phyloP scores from a whole-genome alignment of 1,140 invertebrate genomes.

The Caenorhabditis brenneri region DNA sequence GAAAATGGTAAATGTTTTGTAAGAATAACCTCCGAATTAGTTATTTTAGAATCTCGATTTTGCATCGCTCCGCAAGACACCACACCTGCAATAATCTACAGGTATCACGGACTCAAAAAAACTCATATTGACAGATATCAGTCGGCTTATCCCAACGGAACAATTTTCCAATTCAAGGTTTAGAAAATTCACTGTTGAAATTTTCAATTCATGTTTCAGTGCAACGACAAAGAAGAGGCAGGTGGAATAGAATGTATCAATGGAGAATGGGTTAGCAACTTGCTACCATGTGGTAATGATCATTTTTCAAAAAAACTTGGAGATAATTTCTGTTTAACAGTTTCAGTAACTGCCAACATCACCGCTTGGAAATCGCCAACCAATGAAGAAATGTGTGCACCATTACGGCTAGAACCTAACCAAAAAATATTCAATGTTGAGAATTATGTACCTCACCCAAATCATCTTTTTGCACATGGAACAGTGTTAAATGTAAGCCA shows the following conservation, averaged over 20 bases:
- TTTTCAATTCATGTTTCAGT: not conserved
- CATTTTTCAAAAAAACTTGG: not conserved
- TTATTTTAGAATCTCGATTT: constrained; percentile 26
- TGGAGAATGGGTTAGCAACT: constrained; percentile 44
- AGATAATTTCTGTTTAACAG: no score
- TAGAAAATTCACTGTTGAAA: not conserved
- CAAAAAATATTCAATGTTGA: constrained; percentile 47
- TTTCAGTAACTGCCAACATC: constrained; percentile 36
- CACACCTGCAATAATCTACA: constrained; percentile 44
- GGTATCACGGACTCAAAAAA: constrained; percentile 35
- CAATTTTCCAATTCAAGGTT: constrained; percentile 49
- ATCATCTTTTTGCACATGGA: constrained; percentile 46
- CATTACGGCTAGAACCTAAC: not conserved
- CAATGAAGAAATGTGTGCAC: constrained; percentile 42
- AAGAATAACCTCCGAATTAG: not conserved
- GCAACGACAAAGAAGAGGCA: constrained; percentile 48
- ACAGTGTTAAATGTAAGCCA: constrained; percentile 38
- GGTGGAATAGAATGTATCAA: constrained; percentile 44
- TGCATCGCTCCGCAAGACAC: constrained; percentile 46
- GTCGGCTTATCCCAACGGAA: constrained; percentile 46
- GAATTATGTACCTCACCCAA: constrained; percentile 45
- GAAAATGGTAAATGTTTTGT: constrained; percentile 9
- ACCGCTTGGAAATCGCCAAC: constrained; percentile 9
- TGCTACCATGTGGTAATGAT: constrained; percentile 32
- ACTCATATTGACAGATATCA: constrained; percentile 44